These are phyloP conservation scores for Aphrocallistes beatrix DNA, from an alignment of 37 sponge, comb jelly and placozoan genomes.

Conservation along the genomic window DNA sequence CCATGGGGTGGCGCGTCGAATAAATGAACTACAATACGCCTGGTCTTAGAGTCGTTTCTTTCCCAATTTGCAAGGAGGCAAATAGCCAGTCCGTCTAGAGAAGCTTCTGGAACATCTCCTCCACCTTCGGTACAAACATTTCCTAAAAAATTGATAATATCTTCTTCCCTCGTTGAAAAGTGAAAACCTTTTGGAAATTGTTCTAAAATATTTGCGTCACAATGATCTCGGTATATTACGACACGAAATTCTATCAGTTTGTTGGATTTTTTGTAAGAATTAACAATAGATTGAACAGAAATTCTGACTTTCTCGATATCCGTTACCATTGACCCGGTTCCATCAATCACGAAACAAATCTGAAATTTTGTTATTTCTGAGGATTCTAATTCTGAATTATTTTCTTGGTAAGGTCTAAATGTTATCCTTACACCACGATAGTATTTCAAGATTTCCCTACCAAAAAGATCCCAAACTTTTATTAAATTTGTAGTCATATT, in stretches of 20 bases:
- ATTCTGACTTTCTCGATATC: not conserved
- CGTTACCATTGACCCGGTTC: not conserved
- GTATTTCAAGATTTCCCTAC: not conserved
- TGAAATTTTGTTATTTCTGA: not conserved
- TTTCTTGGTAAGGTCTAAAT: not conserved
- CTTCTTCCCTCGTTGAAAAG: not conserved
- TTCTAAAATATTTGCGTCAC: not conserved
- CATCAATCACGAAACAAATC: slow-evolving; percentile 3
- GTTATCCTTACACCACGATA: not conserved
- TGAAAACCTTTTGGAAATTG: not conserved
- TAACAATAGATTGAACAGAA: not conserved
- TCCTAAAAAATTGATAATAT: not conserved
- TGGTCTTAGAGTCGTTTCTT: not conserved
- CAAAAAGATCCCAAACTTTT: not conserved
- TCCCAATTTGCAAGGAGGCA: not conserved
- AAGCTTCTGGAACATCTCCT: slow-evolving; percentile 8
- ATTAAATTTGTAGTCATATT: not conserved
- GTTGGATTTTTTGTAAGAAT: not conserved
- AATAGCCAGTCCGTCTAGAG: not conserved
- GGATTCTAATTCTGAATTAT: not conserved
- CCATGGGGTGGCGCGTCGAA: slow-evolving; percentile 11
- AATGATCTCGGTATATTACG: slow-evolving; percentile 8
- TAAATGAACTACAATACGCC: not conserved
- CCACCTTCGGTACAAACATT: not conserved
- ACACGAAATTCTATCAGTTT: not conserved